Evolutionary conservation across 2,797 vertebrate species (phyloP).

Genomic region (Sebastiscus tertius): DNA sequence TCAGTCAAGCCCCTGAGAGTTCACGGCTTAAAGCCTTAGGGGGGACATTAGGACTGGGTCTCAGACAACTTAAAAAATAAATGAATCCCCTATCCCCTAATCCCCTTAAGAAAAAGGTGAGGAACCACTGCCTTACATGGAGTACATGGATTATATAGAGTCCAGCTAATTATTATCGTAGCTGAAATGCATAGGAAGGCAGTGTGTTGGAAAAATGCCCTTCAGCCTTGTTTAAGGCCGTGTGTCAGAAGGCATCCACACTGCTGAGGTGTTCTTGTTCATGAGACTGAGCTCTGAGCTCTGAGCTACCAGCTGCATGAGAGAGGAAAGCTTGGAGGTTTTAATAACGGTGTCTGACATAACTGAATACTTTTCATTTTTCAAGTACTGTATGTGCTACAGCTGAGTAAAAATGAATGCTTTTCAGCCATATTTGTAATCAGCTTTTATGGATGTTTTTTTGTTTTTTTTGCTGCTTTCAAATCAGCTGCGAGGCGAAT

Average conservation of each 20-base stretch:
- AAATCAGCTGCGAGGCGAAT: neutral
- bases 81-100: no score
- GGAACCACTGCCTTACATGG: no score
- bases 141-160: neutral
- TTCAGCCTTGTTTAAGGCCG: neutral
- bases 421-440: conserved; percentile 7
- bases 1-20: no score
- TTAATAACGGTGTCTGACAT: neutral
- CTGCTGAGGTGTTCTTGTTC: neutral
- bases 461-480: neutral
- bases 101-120: no score
- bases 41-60: no score
- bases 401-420: conserved; percentile 16
- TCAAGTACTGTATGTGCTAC: neutral
- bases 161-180: neutral
- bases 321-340: neutral
- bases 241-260: neutral
- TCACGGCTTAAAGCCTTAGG: no score
- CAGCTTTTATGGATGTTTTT: neutral
- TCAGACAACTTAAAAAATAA: no score
- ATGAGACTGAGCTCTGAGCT: neutral
- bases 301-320: neutral
- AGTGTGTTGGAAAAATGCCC: neutral
- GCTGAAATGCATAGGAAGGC: neutral
- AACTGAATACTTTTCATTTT: neutral